Evolutionary conservation across 2,113 vertebrate species (phyloP).

Genomic region (Toxostoma redivivum): DNA sequence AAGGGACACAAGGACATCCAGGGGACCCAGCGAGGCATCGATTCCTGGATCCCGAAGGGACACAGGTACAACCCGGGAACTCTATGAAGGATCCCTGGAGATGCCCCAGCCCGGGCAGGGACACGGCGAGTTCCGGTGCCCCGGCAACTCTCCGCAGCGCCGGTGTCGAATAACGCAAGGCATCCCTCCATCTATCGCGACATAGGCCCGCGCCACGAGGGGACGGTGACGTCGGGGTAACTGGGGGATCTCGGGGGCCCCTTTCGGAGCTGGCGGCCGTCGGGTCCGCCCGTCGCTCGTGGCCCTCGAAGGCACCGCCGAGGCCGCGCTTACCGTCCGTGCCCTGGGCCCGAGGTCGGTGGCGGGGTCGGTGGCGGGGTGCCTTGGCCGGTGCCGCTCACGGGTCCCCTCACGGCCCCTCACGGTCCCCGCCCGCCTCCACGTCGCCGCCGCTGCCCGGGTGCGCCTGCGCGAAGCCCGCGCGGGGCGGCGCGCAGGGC

Average conservation of each 20-base stretch:
- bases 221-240: background rate
- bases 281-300: background rate
- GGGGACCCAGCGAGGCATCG: background rate
- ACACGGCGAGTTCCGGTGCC: too few species aligned
- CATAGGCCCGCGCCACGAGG: background rate
- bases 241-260: background rate
- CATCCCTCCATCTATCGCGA: background rate
- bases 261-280: background rate
- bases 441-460: background rate
- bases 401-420: background rate
- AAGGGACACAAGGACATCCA: background rate
- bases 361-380: too few species aligned
- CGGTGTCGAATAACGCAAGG: background rate
- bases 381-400: background rate
- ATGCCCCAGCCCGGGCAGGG: background rate
- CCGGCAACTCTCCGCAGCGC: background rate
- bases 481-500: accelerated
- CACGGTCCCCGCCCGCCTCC: background rate
- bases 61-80: background rate
- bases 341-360: background rate
- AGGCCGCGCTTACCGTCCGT: background rate
- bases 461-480: background rate
- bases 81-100: background rate
- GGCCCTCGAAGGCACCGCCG: background rate
- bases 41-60: background rate